Evolutionary conservation across 2,113 vertebrate genomes (phyloP), one percentile per base, ranked within the genome.

Genomic region (Pteropus alecto): DNA sequence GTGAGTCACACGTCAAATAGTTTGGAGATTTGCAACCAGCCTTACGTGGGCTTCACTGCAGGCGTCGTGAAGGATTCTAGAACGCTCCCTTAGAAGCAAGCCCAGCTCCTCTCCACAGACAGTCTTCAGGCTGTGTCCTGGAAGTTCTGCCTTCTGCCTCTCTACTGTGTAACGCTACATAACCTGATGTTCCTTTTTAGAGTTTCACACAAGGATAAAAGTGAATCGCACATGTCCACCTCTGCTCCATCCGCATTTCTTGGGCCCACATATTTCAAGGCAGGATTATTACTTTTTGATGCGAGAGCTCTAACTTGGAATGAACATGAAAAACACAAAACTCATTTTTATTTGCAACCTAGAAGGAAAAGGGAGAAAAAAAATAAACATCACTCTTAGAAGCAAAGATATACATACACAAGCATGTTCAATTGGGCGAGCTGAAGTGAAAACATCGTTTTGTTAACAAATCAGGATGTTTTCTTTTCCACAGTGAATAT

Each of bases 121-220:
- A 18, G 24, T 22, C 58, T 54, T 24, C 15, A 18, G 18, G 15
- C 11, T 46, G n/a, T 24, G 65, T 68, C 48, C 61, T 18, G 11
- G 26, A 73, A 77, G 5, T 30, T 6, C 2, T 0, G 0, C 4
- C 10, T 28, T 6, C 18, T 3, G 21, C 7, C 58, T 60, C 30
- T 70, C 46, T n/a, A 22, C 15, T 18, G 35, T 6, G n/a, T 82
- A 1, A 10, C 30, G 4, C 7, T 71, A 30, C 4, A 1, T 46
- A 48, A 54, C 56, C 22, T 0, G 0, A 2, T 33, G 86, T 93
- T 86, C 26, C 43, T 48, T 89, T 61, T 41, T 15, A 82, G 70
- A 78, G 58, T 77, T 85, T 84, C 35, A 28, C 76, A 78, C 0
- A 1, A 54, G 60, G 70, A 43, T 83, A 21, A 58, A 92, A 95